Evolutionary conservation across 2,888 invertebrate genomes (phyloP).

Genomic region (Amblyteles armatorius): DNA sequence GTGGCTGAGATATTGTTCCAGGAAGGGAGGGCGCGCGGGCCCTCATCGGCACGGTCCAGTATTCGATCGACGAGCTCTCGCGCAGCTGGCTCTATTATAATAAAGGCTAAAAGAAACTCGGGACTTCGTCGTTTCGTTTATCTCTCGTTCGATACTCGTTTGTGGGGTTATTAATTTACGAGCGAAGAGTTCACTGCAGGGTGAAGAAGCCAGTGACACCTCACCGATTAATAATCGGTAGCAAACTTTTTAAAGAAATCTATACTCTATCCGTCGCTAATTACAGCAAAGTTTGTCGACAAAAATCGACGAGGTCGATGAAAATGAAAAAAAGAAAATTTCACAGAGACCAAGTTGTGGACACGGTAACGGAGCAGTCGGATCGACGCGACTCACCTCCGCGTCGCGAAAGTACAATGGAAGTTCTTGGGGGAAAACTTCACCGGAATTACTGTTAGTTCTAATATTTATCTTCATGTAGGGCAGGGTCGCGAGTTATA

Average conservation of each 20-base stretch:
- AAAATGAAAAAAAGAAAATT: neutral
- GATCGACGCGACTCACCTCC: neutral
- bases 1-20: conserved; percentile 68
- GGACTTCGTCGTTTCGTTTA: conserved; percentile 30
- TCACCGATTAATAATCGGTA: neutral
- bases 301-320: neutral
- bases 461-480: neutral
- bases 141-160: conserved; percentile 22
- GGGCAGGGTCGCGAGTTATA: neutral
- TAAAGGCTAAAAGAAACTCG: conserved; percentile 32
- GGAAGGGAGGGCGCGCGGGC: conserved; percentile 49
- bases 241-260: neutral
- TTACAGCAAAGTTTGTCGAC: neutral
- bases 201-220: neutral
- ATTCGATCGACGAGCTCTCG: conserved; percentile 42
- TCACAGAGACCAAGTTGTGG: neutral
- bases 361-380: neutral
- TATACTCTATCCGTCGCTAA: neutral
- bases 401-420: neutral
- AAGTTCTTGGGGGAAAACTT: neutral
- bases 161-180: conserved; percentile 48
- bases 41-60: conserved; percentile 36
- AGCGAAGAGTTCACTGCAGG: neutral
- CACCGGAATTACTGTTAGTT: neutral
- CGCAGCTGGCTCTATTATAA: conserved; percentile 51